These are phyloP conservation scores for Dendrolimus pini DNA, from an alignment of 2,888 invertebrate species.

Conservation along the genomic window DNA sequence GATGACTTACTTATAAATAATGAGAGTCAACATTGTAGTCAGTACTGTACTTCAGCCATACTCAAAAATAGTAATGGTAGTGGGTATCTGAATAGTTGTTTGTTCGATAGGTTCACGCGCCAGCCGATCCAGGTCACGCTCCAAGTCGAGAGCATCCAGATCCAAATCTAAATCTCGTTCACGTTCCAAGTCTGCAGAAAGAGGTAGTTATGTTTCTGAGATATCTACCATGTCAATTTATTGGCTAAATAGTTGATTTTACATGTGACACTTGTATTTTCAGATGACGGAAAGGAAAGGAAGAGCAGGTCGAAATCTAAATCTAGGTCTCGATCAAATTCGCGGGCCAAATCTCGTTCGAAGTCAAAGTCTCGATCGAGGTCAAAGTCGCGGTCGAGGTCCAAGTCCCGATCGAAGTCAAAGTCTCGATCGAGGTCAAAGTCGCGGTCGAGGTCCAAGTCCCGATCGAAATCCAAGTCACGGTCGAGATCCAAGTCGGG, in stretches of 20 bases:
- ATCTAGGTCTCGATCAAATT: constrained; percentile 24
- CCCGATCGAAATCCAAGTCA: constrained; percentile 20
- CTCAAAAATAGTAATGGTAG: background rate
- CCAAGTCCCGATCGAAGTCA: constrained; percentile 19
- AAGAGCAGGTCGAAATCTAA: constrained; percentile 26
- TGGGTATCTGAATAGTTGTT: background rate
- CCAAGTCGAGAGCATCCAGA: constrained; percentile 27
- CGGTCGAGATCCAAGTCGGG: constrained; percentile 21
- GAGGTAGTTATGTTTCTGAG: background rate
- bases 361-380: constrained; percentile 22
- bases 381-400: constrained; percentile 24
- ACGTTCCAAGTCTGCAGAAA: constrained; percentile 17
- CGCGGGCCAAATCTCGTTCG: constrained; percentile 25
- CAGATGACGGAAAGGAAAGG: constrained; percentile 9
- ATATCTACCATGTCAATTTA: too few relatives aligned
- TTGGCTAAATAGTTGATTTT: background rate
- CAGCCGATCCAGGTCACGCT: constrained; percentile 31
- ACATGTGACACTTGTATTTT: background rate
- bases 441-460: constrained; percentile 23
- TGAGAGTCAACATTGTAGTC: background rate
- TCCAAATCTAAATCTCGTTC: constrained; percentile 24
- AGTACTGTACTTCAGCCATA: background rate
- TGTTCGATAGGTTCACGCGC: constrained; percentile 19
- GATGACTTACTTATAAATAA: too few relatives aligned
- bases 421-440: constrained; percentile 18